These are phyloP conservation scores for Halictus rubicundus DNA, from an alignment of 1,140 invertebrate genomes.

Conservation along the genomic window DNA sequence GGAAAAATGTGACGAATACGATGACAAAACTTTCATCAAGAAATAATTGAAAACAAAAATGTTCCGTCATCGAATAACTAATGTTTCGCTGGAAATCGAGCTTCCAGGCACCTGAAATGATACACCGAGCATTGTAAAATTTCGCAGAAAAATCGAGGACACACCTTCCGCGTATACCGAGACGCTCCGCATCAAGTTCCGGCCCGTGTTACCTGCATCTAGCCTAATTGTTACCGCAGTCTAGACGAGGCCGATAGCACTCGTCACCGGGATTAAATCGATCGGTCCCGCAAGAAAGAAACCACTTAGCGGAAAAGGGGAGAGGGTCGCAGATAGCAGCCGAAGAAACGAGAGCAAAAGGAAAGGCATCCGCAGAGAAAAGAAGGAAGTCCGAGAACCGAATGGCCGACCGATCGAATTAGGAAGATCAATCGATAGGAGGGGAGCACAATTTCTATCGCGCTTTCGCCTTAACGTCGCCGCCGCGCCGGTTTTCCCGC, in stretches of 20 bases:
- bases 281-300: neutral
- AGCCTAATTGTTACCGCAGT: no score
- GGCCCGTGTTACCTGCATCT: no score
- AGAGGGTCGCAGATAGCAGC: no score
- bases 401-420: constrained; percentile 16
- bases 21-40: no score
- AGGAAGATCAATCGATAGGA: constrained; percentile 15
- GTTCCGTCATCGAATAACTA: no score
- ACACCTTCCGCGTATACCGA: neutral
- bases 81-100: no score
- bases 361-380: neutral
- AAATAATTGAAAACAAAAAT: no score
- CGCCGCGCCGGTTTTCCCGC: neutral
- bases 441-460: constrained; percentile 10
- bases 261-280: neutral
- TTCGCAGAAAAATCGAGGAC: no score
- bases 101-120: no score
- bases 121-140: no score
- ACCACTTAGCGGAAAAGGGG: neutral
- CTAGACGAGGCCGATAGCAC: neutral
- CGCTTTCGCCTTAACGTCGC: neutral
- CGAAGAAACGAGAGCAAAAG: no score
- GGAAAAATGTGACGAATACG: no score
- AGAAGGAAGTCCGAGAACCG: neutral
- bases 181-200: neutral